A percentile compares a stretch with the other conserved stretches of the same genome.
These are phyloP conservation scores for Rhinogobius similis DNA, from an alignment of 2,113 vertebrate species.

Conservation along the genomic window DNA sequence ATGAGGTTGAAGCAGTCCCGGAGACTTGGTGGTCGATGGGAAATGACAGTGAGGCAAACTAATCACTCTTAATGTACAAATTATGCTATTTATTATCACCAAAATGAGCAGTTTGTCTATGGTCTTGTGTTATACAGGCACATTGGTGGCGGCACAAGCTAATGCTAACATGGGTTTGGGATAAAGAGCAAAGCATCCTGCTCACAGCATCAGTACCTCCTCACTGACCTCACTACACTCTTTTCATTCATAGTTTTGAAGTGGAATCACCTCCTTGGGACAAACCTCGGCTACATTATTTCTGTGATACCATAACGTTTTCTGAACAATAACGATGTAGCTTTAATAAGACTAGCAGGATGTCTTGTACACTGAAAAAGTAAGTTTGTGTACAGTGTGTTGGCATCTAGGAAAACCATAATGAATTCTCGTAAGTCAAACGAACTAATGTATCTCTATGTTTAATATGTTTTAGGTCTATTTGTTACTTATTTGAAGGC, in stretches of 20 bases:
- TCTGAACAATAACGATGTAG: not conserved
- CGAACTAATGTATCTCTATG: not conserved
- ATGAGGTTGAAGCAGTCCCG: conserved; percentile 72
- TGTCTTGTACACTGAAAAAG: not conserved
- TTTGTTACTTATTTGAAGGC: not conserved
- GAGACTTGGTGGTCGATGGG: conserved; percentile 50
- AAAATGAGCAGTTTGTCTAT: conserved; percentile 10
- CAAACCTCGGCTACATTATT: not conserved
- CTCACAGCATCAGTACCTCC: conserved; percentile 53
- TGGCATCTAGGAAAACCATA: not conserved
- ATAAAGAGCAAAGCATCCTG: conserved; percentile 61
- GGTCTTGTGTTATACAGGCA: conserved; percentile 52
- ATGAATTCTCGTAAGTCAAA: not conserved
- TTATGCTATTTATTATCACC: conserved; percentile 6
- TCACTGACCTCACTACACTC: conserved; percentile 18
- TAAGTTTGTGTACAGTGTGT: not conserved
- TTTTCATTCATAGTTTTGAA: conserved; percentile 12
- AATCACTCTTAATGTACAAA: not conserved
- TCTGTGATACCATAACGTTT: not conserved
- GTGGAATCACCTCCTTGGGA: not conserved
- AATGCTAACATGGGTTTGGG: conserved; percentile 69
- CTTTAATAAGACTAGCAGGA: not conserved
- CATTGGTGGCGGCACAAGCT: conserved; percentile 68
- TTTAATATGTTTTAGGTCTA: not conserved
- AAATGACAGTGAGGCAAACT: conserved; percentile 49